A percentile compares a stretch with the other conserved stretches of the same genome.
phyloP scores from a whole-genome alignment of 1,140 invertebrate species.

The Scaptomyza montana region DNA sequence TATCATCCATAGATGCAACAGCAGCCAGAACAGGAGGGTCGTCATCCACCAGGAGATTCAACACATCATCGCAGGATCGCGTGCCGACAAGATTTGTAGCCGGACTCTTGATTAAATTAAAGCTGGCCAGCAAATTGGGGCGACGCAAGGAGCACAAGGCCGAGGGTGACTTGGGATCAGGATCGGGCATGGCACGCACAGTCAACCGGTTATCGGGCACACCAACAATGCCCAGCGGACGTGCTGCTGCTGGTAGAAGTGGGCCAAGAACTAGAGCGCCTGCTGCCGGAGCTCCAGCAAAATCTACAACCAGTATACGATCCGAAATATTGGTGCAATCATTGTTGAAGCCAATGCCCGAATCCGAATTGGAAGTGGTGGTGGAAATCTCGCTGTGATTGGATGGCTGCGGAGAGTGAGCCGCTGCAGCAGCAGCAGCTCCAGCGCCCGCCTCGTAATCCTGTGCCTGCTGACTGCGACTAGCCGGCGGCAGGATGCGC shows the following conservation, averaged over 20 bases:
- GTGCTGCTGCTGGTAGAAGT: constrained; percentile 42
- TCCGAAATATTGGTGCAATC: constrained; percentile 92
- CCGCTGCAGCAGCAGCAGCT: constrained; percentile 60
- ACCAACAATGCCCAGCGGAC: constrained; percentile 66
- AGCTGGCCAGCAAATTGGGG: constrained; percentile 71
- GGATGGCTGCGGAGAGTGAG: constrained; percentile 92
- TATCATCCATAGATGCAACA: constrained; percentile 68
- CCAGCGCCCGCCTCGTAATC: constrained; percentile 42
- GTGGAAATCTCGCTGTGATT: constrained; percentile 92
- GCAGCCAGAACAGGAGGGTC: constrained; percentile 36
- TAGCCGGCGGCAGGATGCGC: constrained; percentile 78
- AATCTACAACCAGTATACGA: constrained; percentile 92
- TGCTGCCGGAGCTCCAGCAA: constrained; percentile 84
- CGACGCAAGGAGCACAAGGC: constrained; percentile 46
- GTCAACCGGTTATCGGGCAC: constrained; percentile 83
- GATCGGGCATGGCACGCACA: constrained; percentile 85
- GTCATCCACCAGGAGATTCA: constrained; percentile 60
- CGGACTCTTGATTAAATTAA: constrained; percentile 76
- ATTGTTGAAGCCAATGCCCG: constrained; percentile 95
- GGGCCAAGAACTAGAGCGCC: constrained; percentile 18
- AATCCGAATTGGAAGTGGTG: constrained; percentile 96
- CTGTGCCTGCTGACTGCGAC: constrained; percentile 57
- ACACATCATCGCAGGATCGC: constrained; percentile 77
- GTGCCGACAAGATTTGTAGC: constrained; percentile 65
- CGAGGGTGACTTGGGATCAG: constrained; percentile 46